Base-by-base conservation (phyloP, 2,797 vertebrate species). In the Gymnoscopelus microlampas region DNA sequence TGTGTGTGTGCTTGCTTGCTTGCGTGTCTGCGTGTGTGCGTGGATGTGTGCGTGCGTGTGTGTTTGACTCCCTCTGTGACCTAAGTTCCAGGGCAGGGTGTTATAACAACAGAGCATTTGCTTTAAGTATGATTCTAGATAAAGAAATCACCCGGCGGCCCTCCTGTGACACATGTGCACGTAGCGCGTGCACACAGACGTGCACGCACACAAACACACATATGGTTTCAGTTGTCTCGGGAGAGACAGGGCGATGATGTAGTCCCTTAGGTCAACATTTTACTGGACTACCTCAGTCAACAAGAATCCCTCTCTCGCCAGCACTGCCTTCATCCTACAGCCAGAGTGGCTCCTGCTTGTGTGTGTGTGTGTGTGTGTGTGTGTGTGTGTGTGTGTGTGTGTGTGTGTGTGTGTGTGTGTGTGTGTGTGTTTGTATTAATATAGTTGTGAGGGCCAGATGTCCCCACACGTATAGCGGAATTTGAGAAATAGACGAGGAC, bases 221-320 rank as follows among this genome's bases (percentile, higher is more conserved):
- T 55, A 69, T 53, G 63, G 79, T 79, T 76, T 77, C 63, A 67
- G 53, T 78, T 70, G 65, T 51, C 68, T 61, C 60, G 44, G 58
- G 57, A 64, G 60, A 77, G 60, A 77, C 71, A 76, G 60, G 75
- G 68, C 14, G 11, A 68, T 78, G 74, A 85, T 83, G 69, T 73
- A 69, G 85, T 87, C 54, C 68, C 47, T 74, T 63, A 49, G 49
- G 53, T 71, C 74, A 67, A 84, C 69, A 73, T 74, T 60, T 62
- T 63, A 69, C 47, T 63, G 44, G 62, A 68, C 76, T 65, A 81
- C 73, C 76, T 84, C 77, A 85, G 70, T 60, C 72, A 66, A 67
- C 65, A 80, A 74, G 80, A 84, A 86, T 88, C 75, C 56, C 63
- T 84, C 60, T 61, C 39, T n/a, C 64, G 60, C 66, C 62, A 79